Conservation (phyloP, 1,140 invertebrate species). For the Pentalonia nigronervosa region DNA sequence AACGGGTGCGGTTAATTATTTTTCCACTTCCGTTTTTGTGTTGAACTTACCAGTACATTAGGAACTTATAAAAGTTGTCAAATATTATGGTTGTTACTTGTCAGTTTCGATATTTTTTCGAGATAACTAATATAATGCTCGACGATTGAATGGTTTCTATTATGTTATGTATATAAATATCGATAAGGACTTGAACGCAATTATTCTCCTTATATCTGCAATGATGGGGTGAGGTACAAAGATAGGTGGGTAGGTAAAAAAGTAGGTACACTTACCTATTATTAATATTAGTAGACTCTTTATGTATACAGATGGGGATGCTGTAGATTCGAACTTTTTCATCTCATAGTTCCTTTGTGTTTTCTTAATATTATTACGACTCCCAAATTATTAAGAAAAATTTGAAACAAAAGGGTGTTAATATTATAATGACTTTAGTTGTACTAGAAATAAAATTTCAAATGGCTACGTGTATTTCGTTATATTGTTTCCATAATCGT, state of each 20-base stretch:
- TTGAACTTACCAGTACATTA: not conserved
- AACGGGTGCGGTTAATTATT: not conserved
- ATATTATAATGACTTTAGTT: too few relatives aligned
- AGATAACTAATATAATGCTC: not conserved
- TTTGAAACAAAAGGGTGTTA: too few relatives aligned
- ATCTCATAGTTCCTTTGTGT: too few relatives aligned
- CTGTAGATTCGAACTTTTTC: not conserved
- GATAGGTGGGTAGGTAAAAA: not conserved
- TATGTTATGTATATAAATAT: not conserved
- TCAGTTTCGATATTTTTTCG: not conserved
- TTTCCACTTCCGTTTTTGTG: not conserved
- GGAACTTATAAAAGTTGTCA: not conserved
- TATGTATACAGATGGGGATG: not conserved
- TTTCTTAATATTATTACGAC: too few relatives aligned
- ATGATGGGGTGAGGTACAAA: not conserved
- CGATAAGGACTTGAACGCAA: not conserved
- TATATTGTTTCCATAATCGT: too few relatives aligned
- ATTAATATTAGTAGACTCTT: not conserved
- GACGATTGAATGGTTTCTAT: not conserved
- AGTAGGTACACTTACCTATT: not conserved
- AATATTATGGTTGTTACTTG: not conserved
- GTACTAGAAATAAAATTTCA: too few relatives aligned
- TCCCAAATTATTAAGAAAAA: too few relatives aligned
- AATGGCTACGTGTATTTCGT: too few relatives aligned
- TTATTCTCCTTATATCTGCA: not conserved